A percentile compares a stretch with the other conserved stretches of the same genome.
Conservation (phyloP, 64 coral and sea anemone species). For the Montipora capricornis region DNA sequence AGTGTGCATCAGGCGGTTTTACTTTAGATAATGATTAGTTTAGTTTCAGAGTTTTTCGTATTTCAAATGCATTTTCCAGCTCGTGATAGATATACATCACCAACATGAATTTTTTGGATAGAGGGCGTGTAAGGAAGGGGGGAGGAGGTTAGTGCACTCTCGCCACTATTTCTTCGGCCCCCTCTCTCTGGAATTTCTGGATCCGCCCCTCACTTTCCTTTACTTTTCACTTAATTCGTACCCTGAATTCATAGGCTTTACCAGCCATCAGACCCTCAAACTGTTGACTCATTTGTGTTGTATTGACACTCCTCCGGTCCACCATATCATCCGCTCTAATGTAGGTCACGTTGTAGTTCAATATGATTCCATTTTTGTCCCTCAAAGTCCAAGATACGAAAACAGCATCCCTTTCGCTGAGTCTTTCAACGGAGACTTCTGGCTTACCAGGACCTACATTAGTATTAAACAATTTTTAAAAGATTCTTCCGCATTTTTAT, state of each 20-base stretch:
- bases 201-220: too few species aligned
- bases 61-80: too few species aligned
- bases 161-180: too few species aligned
- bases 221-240: neutral
- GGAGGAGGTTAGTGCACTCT: too few species aligned
- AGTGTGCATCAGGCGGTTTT: too few species aligned
- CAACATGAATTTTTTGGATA: too few species aligned
- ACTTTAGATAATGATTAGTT: too few species aligned
- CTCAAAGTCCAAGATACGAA: neutral
- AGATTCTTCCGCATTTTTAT: too few species aligned
- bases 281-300: neutral
- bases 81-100: too few species aligned
- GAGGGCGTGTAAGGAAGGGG: too few species aligned
- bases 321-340: neutral
- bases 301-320: neutral
- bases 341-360: constrained; percentile 37
- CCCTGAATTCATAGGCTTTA: constrained; percentile 20
- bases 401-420: neutral
- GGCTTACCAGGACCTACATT: constrained; percentile 34
- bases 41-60: too few species aligned
- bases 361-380: constrained; percentile 24
- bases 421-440: neutral
- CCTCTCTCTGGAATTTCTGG: too few species aligned
- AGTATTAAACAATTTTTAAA: neutral
- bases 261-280: neutral